A percentile compares a stretch with the other conserved stretches of the same genome.
Evolutionary conservation across 2,797 vertebrate genomes (phyloP).

Genomic region (Cheirogaleus major): DNA sequence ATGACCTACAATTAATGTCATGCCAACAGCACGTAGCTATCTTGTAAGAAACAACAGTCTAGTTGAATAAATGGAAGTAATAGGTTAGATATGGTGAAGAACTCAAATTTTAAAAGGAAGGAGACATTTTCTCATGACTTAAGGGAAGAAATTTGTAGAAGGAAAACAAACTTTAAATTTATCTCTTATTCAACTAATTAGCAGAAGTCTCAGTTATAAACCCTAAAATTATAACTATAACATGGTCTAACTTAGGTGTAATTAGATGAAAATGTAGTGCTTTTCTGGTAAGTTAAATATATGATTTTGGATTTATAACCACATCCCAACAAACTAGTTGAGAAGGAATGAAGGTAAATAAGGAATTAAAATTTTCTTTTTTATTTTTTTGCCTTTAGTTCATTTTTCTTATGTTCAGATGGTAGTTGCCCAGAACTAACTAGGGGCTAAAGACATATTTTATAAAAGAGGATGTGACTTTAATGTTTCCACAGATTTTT

Average conservation of each 20-base stretch:
- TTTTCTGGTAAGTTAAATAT: conserved; percentile 42
- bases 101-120: neutral
- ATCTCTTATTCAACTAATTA: neutral
- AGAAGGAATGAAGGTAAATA: neutral
- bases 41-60: neutral
- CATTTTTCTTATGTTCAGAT: conserved; percentile 33
- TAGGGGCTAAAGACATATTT: neutral
- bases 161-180: neutral
- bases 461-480: neutral
- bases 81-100: neutral
- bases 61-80: neutral
- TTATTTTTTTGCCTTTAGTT: neutral
- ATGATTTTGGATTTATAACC: conserved; percentile 31
- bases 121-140: conserved; percentile 7
- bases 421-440: neutral
- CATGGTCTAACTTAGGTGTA: neutral
- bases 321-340: neutral
- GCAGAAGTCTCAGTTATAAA: neutral
- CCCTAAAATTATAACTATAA: neutral
- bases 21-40: neutral
- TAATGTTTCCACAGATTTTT: neutral
- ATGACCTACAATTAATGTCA: neutral
- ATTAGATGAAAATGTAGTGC: neutral
- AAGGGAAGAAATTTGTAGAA: neutral
- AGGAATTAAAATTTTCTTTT: neutral